These are phyloP conservation scores for Hyla sarda DNA, from an alignment of 2,113 vertebrate species.

Conservation along the genomic window DNA sequence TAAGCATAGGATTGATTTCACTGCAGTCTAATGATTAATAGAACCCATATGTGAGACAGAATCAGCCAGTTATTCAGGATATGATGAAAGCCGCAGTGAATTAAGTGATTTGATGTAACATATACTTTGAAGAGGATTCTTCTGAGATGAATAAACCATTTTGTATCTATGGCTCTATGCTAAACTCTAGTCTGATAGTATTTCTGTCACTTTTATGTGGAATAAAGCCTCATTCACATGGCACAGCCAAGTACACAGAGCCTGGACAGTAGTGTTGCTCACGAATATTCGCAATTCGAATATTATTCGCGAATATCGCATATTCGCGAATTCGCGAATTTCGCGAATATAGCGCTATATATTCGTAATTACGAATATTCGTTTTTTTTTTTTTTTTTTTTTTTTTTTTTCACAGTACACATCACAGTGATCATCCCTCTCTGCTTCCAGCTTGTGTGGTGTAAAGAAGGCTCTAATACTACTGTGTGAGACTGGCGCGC, in stretches of 20 bases:
- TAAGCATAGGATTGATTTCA: not conserved
- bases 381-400: no score
- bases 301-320: no score
- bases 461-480: no score
- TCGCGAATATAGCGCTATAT: no score
- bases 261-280: no score
- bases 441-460: no score
- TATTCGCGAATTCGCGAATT: no score
- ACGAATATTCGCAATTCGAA: no score
- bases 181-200: not conserved
- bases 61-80: not conserved
- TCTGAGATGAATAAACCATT: not conserved
- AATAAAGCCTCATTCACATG: not conserved
- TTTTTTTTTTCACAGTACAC: no score
- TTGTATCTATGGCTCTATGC: not conserved
- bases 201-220: not conserved
- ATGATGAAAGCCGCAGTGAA: not conserved
- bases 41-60: not conserved
- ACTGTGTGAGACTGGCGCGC: no score
- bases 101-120: not conserved
- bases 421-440: no score
- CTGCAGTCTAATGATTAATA: conserved; percentile 1
- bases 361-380: no score
- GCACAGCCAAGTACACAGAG: not conserved
- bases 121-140: not conserved